Conservation (phyloP, 2,888 invertebrate species). For the Cryptus viduatorius region DNA sequence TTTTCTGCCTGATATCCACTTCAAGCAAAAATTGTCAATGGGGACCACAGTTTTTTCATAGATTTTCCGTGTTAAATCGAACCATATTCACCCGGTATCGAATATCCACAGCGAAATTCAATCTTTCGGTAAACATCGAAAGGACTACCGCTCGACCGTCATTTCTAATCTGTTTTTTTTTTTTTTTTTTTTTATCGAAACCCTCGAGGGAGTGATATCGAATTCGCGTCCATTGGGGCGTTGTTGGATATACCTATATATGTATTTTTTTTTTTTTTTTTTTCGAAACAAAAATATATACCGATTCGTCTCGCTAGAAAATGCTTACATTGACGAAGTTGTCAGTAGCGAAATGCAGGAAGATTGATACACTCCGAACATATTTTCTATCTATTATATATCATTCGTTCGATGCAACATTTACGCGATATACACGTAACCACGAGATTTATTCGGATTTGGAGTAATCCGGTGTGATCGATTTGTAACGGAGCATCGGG, state of each 20-base stretch:
- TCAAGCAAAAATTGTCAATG: too few relatives aligned
- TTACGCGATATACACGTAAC: background rate
- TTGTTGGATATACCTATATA: background rate
- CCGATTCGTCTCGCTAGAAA: background rate
- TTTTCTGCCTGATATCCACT: background rate
- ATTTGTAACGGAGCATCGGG: constrained; percentile 4
- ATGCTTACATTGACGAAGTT: background rate
- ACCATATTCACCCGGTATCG: background rate
- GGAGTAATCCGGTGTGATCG: background rate
- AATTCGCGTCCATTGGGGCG: background rate
- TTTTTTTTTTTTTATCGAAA: background rate
- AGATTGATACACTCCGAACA: background rate
- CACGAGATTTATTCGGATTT: background rate
- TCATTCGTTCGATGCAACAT: background rate
- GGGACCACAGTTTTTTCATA: too few relatives aligned
- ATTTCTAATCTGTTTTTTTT: constrained; percentile 7
- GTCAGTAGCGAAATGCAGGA: background rate
- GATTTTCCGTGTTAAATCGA: background rate
- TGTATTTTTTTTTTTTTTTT: background rate
- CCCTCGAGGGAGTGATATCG: background rate
- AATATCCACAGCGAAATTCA: constrained; percentile 29
- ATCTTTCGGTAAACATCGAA: constrained; percentile 41
- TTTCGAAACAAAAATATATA: background rate
- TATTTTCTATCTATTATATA: background rate
- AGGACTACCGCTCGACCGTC: constrained; percentile 4